These are phyloP conservation scores for Sparidentex hasta DNA, from an alignment of 2,797 vertebrate species.

Conservation along the genomic window DNA sequence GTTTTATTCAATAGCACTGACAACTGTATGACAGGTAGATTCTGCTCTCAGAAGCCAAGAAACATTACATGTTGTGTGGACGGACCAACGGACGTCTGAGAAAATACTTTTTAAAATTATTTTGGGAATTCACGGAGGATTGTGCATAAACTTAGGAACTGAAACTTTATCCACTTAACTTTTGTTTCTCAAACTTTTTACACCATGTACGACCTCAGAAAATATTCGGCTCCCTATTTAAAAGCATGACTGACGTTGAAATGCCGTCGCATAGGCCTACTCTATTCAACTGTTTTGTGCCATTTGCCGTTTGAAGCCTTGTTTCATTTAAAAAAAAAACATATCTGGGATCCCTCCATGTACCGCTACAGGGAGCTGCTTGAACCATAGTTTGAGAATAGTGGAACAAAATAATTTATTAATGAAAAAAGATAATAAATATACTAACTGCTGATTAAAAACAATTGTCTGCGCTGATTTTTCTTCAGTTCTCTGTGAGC, in stretches of 20 bases:
- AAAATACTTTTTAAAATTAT: constrained; percentile 1
- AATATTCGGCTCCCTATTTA: too few relatives aligned
- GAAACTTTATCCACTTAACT: not conserved
- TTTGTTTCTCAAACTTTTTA: too few relatives aligned
- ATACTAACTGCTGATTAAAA: not conserved
- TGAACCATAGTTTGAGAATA: too few relatives aligned
- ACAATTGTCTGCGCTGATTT: not conserved
- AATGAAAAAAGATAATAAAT: not conserved
- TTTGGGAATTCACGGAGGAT: not conserved
- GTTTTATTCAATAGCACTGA: constrained; percentile 17
- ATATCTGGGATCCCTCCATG: too few relatives aligned
- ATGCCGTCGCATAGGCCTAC: too few relatives aligned
- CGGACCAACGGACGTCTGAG: not conserved
- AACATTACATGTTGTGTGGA: not conserved
- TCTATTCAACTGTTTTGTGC: too few relatives aligned
- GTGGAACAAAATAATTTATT: too few relatives aligned
- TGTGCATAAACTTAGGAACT: not conserved
- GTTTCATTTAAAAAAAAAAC: too few relatives aligned
- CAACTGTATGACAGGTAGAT: constrained; percentile 10
- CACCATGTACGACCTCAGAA: too few relatives aligned
- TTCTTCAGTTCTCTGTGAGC: not conserved
- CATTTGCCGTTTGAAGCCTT: too few relatives aligned
- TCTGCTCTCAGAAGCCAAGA: constrained; percentile 18
- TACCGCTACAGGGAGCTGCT: too few relatives aligned
- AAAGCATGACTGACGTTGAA: too few relatives aligned